Percentiles rank a stretch among this genome's conserved stretches.
These are phyloP conservation scores for Paedocypris sp. DNA, from an alignment of 2,113 vertebrate genomes.

Conservation along the genomic window DNA sequence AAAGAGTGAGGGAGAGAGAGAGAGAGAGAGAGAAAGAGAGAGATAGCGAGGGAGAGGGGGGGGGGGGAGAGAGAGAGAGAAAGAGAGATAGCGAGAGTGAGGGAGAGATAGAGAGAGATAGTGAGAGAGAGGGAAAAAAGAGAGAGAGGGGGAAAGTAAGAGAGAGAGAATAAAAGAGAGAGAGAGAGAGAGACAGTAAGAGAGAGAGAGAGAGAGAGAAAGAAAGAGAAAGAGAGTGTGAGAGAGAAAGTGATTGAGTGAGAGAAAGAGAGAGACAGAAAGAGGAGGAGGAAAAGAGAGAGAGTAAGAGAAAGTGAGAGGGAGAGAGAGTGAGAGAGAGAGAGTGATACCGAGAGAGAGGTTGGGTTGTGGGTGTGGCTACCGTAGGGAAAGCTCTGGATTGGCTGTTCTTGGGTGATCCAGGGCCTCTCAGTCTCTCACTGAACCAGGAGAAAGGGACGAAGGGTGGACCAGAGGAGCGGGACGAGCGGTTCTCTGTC, in stretches of 20 bases:
- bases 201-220: not conserved
- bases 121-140: not conserved
- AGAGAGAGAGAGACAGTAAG: not conserved
- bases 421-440: slow-evolving; percentile 25
- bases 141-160: not conserved
- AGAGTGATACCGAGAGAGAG: not conserved
- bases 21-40: not conserved
- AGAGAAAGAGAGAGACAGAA: not conserved
- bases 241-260: not conserved
- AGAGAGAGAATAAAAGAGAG: not conserved
- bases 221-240: not conserved
- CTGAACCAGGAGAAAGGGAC: slow-evolving; percentile 37
- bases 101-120: not conserved
- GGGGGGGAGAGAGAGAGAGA: slow-evolving; percentile 6
- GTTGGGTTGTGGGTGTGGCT: not conserved
- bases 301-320: not conserved
- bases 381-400: slow-evolving; percentile 22
- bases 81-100: not conserved
- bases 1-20: not conserved
- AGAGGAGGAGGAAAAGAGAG: not conserved
- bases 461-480: slow-evolving; percentile 32
- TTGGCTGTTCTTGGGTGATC: slow-evolving; percentile 16
- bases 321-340: not conserved
- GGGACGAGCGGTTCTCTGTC: slow-evolving; percentile 11
- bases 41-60: not conserved